phyloP scores from a whole-genome alignment of 2,888 invertebrate species.

The Ommatoiulus sabulosus region DNA sequence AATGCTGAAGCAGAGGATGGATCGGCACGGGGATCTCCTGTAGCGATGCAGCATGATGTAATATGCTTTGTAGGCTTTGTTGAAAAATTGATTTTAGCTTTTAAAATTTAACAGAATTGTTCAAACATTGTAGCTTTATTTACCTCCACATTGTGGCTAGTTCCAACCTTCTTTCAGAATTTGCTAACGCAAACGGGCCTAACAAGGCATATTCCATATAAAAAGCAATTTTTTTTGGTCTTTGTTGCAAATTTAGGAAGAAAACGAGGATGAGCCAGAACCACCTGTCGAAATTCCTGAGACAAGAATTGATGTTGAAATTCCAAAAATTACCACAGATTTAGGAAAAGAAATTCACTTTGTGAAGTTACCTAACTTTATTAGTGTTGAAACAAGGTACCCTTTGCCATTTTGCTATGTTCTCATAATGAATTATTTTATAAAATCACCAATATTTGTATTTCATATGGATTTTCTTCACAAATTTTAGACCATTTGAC shows the following conservation, averaged over 20 bases:
- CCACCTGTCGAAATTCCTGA: constrained; percentile 83
- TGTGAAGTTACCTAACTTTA: constrained; percentile 97
- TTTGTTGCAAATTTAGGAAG: constrained; percentile 24
- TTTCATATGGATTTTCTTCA: neutral
- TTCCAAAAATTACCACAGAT: constrained; percentile 94
- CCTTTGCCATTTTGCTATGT: neutral
- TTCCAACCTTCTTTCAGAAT: no score
- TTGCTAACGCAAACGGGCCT: no score
- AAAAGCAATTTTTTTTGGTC: neutral
- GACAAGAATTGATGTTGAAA: constrained; percentile 95
- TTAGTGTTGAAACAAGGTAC: constrained; percentile 91
- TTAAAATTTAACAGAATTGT: no score
- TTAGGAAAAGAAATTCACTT: constrained; percentile 93
- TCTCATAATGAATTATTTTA: neutral
- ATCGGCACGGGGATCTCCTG: constrained; percentile 11
- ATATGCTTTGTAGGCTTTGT: neutral
- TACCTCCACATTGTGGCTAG: no score
- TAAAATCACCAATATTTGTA: constrained; percentile 10
- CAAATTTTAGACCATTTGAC: constrained; percentile 83
- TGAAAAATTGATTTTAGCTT: neutral
- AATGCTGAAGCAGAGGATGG: constrained; percentile 63
- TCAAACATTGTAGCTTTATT: no score
- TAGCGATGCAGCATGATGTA: neutral
- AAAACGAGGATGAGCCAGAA: constrained; percentile 73
- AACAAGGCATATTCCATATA: neutral